A percentile compares a stretch with the other conserved stretches of the same genome.
Conservation (phyloP, 1,140 invertebrate species). For the Cydia pomonella region DNA sequence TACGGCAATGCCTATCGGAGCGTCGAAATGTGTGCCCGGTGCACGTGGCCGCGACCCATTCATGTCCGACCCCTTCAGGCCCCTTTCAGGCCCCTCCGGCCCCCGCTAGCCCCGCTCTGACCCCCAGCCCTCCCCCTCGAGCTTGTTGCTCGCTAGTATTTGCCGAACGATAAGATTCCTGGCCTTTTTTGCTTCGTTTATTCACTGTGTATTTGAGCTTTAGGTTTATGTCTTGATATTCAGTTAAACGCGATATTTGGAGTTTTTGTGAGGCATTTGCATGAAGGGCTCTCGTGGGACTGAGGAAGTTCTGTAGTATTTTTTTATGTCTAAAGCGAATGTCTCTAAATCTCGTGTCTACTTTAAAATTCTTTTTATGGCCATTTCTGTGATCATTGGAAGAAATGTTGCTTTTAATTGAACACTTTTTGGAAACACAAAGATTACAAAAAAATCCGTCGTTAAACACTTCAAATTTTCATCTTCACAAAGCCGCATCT, state of each 20-base stretch:
- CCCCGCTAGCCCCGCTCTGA: slow-evolving; percentile 14
- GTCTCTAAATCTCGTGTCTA: background rate
- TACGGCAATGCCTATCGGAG: slow-evolving; percentile 37
- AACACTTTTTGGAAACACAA: background rate
- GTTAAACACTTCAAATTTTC: too few relatives aligned
- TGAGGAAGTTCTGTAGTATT: background rate
- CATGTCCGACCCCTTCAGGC: slow-evolving; percentile 33
- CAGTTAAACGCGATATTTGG: background rate
- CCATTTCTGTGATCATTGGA: background rate
- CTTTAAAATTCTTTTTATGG: background rate
- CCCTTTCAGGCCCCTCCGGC: slow-evolving; percentile 8
- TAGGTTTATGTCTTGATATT: slow-evolving; percentile 25
- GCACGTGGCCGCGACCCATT: slow-evolving; percentile 42
- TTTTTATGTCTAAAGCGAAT: background rate
- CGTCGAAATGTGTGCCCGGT: slow-evolving; percentile 37
- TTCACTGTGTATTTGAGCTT: slow-evolving; percentile 7
- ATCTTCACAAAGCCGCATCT: too few relatives aligned
- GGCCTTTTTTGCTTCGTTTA: slow-evolving; percentile 13
- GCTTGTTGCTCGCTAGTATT: slow-evolving; percentile 25
- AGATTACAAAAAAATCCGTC: too few relatives aligned
- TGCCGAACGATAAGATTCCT: slow-evolving; percentile 24
- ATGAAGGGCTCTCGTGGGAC: slow-evolving; percentile 1
- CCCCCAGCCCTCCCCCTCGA: background rate
- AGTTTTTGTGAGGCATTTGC: slow-evolving; percentile 9
- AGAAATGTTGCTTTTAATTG: background rate